Percentiles rank a stretch among this genome's conserved stretches.
These are phyloP conservation scores for Rhombomys opimus DNA, from an alignment of 2,113 vertebrate genomes.

Conservation along the genomic window DNA sequence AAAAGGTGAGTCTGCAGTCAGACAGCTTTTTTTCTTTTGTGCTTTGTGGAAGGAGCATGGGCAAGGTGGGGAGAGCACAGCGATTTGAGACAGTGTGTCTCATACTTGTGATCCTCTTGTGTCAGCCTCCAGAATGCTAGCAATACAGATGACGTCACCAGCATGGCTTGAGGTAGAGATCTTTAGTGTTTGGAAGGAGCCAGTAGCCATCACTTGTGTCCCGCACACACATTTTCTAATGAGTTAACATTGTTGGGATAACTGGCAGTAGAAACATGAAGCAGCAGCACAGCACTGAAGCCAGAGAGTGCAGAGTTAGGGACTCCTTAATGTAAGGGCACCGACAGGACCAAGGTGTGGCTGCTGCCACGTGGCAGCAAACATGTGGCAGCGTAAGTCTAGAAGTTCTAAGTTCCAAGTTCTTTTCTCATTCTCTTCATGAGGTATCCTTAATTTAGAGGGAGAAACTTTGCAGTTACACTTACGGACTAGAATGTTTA, in stretches of 20 bases:
- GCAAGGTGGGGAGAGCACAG: background rate
- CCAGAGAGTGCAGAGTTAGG: no score
- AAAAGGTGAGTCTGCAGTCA: slow-evolving; percentile 85
- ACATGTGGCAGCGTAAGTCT: background rate
- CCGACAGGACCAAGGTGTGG: no score
- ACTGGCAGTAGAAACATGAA: background rate
- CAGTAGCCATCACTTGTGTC: background rate
- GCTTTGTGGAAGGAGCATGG: no score
- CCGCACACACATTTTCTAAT: background rate
- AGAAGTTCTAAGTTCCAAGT: no score
- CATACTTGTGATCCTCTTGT: background rate
- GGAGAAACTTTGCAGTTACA: background rate
- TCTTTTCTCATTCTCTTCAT: background rate
- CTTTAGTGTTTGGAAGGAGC: background rate
- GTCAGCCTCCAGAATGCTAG: background rate
- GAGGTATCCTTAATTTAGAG: background rate
- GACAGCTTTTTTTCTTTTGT: background rate
- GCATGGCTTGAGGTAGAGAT: background rate
- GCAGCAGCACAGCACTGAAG: no score
- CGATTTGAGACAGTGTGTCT: background rate
- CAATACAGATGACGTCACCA: background rate
- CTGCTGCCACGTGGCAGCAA: background rate
- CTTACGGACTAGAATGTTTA: background rate
- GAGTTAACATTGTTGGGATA: background rate
- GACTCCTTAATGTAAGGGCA: no score